A percentile compares a stretch with the other conserved stretches of the same genome.
phyloP scores from a whole-genome alignment of 1,140 invertebrate genomes.

The Sycobia sp. region DNA sequence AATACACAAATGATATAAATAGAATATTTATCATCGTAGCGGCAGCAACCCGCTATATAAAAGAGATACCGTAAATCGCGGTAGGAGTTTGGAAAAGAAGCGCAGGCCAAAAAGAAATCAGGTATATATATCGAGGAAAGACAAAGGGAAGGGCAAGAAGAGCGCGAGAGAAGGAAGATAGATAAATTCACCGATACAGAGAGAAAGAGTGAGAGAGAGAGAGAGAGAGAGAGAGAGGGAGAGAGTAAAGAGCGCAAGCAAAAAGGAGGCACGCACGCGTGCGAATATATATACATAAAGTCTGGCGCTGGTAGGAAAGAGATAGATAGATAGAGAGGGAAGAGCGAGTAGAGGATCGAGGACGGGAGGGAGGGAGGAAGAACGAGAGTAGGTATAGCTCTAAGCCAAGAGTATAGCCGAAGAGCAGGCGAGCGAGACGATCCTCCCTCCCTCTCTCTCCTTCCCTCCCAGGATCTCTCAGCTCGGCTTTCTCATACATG shows the following conservation, averaged over 20 bases:
- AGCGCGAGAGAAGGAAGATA: conserved; percentile 4
- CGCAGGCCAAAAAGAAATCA: neutral
- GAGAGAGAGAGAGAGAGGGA: conserved; percentile 3
- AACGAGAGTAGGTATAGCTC: neutral
- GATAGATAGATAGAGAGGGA: conserved; percentile 17
- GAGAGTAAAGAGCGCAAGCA: neutral
- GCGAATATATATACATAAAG: neutral
- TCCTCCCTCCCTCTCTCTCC: neutral
- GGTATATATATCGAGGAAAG: neutral
- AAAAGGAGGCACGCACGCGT: neutral
- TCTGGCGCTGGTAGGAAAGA: conserved; percentile 32
- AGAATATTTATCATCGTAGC: no score
- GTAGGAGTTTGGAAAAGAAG: no score
- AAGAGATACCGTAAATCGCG: no score
- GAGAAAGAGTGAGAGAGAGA: neutral
- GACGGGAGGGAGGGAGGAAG: neutral
- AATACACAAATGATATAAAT: no score
- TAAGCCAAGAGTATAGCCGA: conserved; percentile 33
- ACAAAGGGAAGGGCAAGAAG: neutral
- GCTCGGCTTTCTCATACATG: conserved; percentile 28
- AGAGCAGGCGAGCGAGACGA: conserved; percentile 18
- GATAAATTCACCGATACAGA: conserved; percentile 24
- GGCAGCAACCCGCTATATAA: no score
- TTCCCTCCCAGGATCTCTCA: conserved; percentile 16
- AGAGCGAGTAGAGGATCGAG: conserved; percentile 9